phyloP scores from a whole-genome alignment of 2,888 invertebrate genomes.

The Ernsta delagoae region DNA sequence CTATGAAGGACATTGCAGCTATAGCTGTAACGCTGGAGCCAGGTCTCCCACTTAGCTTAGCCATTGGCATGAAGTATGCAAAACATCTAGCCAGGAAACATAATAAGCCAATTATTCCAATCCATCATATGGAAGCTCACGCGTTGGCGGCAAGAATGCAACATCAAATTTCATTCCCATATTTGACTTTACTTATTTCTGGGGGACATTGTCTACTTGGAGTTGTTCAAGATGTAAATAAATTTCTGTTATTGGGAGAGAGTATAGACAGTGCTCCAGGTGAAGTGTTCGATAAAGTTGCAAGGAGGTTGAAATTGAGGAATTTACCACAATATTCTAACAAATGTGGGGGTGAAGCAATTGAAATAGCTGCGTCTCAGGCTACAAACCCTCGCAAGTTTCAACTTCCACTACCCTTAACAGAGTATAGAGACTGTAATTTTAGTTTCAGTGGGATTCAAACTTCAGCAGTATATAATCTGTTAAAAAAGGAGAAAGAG shows the following conservation, averaged over 20 bases:
- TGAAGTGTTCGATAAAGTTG: conserved; percentile 96
- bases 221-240: conserved; percentile 89
- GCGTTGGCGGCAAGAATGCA: conserved; percentile 94
- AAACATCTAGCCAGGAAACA: conserved; percentile 88
- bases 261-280: conserved; percentile 95
- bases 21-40: conserved; percentile 96
- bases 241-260: conserved; percentile 92
- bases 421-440: conserved; percentile 90
- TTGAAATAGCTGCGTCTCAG: conserved; percentile 91
- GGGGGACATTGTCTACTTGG: conserved; percentile 96
- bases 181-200: conserved; percentile 94
- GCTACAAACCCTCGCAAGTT: conserved; percentile 88
- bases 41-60: conserved; percentile 90
- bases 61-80: conserved; percentile 93
- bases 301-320: conserved; percentile 92
- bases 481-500: conserved; percentile 85
- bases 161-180: conserved; percentile 91
- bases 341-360: conserved; percentile 93
- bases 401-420: conserved; percentile 87
- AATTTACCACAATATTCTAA: conserved; percentile 90
- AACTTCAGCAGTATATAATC: conserved; percentile 83
- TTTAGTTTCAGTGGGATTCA: conserved; percentile 97
- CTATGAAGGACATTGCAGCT: conserved; percentile 90
- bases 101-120: conserved; percentile 95
- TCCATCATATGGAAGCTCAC: conserved; percentile 99